Percentiles rank a stretch among this genome's conserved stretches.
Conservation (phyloP, 2,113 vertebrate genomes). For the Myiozetetes cayanensis region DNA sequence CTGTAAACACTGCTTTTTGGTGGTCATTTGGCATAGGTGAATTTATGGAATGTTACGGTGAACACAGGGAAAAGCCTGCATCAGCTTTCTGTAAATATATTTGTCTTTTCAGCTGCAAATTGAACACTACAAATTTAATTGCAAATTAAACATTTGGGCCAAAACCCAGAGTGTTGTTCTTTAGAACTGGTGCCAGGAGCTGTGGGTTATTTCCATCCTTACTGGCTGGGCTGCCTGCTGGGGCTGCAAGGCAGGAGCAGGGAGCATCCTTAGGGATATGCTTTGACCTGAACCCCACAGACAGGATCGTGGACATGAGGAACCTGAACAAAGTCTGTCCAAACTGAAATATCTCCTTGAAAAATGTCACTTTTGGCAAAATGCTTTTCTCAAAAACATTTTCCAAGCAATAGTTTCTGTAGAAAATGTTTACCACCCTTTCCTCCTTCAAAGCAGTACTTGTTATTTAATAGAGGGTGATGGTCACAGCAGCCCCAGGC, state of each 20-base stretch:
- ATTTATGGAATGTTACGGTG: background rate
- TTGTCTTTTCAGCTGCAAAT: constrained; percentile 28
- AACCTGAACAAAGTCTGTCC: background rate
- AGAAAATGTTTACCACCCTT: background rate
- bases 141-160: background rate
- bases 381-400: background rate
- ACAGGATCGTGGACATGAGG: background rate
- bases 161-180: background rate
- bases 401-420: background rate
- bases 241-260: background rate
- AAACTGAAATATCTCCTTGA: background rate
- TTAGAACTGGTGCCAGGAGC: background rate
- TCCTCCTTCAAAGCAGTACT: background rate
- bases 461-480: background rate
- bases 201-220: background rate
- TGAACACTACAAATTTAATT: constrained; percentile 5
- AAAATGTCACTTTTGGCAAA: background rate
- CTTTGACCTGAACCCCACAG: background rate
- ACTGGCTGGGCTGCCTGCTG: background rate
- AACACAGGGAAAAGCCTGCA: background rate
- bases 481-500: background rate
- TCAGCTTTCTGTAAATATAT: background rate
- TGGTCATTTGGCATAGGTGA: background rate
- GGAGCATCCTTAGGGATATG: background rate
- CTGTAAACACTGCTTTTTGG: background rate